Percentiles rank a stretch among this genome's conserved stretches.
These are phyloP conservation scores for Galeopterus variegatus DNA, from an alignment of 2,113 vertebrate species.

Conservation along the genomic window DNA sequence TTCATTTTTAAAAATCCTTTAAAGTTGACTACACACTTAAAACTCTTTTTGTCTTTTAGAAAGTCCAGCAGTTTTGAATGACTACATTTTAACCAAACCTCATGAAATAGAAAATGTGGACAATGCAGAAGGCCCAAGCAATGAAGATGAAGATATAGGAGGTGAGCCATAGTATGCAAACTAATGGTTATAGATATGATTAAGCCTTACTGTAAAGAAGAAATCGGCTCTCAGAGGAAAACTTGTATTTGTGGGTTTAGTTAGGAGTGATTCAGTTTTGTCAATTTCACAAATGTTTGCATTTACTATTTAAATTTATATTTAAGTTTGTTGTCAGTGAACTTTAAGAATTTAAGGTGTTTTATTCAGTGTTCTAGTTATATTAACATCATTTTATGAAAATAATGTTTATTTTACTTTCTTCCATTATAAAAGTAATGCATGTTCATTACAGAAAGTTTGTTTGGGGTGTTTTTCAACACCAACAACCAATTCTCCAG, in stretches of 20 bases:
- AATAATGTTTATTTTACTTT: neutral
- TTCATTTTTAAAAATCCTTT: slow-evolving; percentile 2
- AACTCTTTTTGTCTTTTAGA: slow-evolving; percentile 79
- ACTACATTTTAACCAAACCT: slow-evolving; percentile 85
- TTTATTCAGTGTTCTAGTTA: neutral
- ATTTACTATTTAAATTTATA: slow-evolving; percentile 17
- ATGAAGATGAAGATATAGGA: slow-evolving; percentile 86
- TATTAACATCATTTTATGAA: slow-evolving; percentile 17
- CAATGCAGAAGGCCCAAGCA: slow-evolving; percentile 82
- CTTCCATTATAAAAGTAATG: slow-evolving; percentile 24
- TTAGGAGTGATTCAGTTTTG: neutral
- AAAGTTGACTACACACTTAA: slow-evolving; percentile 33
- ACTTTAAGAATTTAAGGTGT: slow-evolving; percentile 48
- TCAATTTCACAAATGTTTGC: slow-evolving; percentile 40
- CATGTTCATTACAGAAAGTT: neutral
- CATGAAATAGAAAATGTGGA: slow-evolving; percentile 87
- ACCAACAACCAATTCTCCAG: neutral
- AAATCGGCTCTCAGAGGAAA: slow-evolving; percentile 24
- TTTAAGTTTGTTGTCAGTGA: neutral
- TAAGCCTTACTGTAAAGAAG: neutral
- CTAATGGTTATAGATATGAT: neutral
- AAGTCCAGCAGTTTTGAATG: slow-evolving; percentile 85
- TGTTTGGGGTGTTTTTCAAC: neutral
- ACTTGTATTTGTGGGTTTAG: neutral
- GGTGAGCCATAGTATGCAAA: slow-evolving; percentile 82